A percentile compares a stretch with the other conserved stretches of the same genome.
Evolutionary conservation across 1,140 invertebrate genomes (phyloP).

Genomic region (Drosophila nebulosa): DNA sequence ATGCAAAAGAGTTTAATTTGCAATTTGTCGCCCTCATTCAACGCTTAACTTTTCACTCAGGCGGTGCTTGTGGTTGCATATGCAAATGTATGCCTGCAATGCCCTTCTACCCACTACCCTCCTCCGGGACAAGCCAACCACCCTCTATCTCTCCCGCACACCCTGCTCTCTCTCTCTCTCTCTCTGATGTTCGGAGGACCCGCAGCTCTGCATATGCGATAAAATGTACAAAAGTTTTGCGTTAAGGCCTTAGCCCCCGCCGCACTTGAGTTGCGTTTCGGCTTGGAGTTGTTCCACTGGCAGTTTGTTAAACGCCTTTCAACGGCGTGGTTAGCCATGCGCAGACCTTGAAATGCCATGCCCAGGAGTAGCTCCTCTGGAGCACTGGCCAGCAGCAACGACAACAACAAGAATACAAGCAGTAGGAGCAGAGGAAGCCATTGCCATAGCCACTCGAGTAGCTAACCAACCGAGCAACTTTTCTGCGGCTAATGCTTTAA

Average conservation of each 20-base stretch:
- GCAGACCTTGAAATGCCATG: constrained; percentile 71
- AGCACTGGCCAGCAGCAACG: constrained; percentile 10
- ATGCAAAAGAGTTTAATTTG: constrained; percentile 79
- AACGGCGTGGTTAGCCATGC: constrained; percentile 72
- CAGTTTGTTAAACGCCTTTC: constrained; percentile 79
- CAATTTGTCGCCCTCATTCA: constrained; percentile 79
- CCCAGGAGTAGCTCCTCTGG: constrained; percentile 20
- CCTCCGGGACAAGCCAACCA: background rate
- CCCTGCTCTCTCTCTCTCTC: too few relatives aligned
- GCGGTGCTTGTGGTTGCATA: constrained; percentile 66
- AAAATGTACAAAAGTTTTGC: constrained; percentile 70
- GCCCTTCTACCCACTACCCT: background rate
- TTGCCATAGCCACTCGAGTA: constrained; percentile 42
- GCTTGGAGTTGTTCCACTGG: constrained; percentile 51
- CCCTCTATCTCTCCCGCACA: background rate
- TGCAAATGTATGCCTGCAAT: constrained; percentile 53
- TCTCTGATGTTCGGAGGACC: constrained; percentile 11
- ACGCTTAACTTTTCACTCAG: constrained; percentile 71
- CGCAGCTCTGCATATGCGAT: constrained; percentile 53
- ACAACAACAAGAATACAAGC: background rate
- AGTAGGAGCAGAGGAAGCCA: background rate
- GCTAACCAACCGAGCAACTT: constrained; percentile 64
- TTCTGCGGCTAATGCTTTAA: constrained; percentile 58
- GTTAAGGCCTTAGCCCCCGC: constrained; percentile 49
- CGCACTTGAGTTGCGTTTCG: constrained; percentile 48